Conservation (phyloP, 2,113 vertebrate genomes). For the Uria aalge region DNA sequence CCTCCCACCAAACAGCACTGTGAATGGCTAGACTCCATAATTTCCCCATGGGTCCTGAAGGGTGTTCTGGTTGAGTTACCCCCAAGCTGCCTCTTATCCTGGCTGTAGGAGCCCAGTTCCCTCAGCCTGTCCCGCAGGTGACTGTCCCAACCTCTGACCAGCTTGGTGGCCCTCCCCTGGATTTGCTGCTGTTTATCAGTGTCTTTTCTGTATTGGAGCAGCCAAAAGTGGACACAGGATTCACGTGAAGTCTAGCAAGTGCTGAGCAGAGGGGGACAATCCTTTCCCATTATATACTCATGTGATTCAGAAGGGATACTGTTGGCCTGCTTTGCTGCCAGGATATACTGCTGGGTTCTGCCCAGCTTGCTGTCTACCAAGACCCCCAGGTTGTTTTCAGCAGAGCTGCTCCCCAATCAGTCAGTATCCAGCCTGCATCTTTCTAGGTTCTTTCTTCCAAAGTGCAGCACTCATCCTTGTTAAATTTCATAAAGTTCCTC, state of each 20-base stretch:
- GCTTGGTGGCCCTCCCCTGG: neutral
- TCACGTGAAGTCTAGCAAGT: neutral
- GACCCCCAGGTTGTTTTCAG: neutral
- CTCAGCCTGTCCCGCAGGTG: neutral
- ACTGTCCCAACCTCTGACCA: neutral
- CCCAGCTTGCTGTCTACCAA: neutral
- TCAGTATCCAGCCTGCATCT: neutral
- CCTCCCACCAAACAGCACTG: neutral
- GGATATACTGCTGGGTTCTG: neutral
- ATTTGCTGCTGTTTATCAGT: neutral
- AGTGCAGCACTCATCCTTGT: neutral
- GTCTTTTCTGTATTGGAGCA: neutral
- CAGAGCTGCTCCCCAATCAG: neutral
- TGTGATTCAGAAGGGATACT: neutral
- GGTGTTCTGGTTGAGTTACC: neutral
- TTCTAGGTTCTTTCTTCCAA: neutral
- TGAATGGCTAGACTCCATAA: neutral
- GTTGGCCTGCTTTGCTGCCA: neutral
- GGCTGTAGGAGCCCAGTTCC: neutral
- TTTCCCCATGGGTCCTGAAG: neutral
- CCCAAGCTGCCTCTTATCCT: neutral
- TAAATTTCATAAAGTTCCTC: neutral
- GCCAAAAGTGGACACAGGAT: neutral
- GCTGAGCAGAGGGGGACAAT: neutral
- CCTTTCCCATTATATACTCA: neutral